A percentile compares a stretch with the other conserved stretches of the same genome.
Conservation (phyloP, 2,888 invertebrate species). For the Holacanthella duospinosa region DNA sequence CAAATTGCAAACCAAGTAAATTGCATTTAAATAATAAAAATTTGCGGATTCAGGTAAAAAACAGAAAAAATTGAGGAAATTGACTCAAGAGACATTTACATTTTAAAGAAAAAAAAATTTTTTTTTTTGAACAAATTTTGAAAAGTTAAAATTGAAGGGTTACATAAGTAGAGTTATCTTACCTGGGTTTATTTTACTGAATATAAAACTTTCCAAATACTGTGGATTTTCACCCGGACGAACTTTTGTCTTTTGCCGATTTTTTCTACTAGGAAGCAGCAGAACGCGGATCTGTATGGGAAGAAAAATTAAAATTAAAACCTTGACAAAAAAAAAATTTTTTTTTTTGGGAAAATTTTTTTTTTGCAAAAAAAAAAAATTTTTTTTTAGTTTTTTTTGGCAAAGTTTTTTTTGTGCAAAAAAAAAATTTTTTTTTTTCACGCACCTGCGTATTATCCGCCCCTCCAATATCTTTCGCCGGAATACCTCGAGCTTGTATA, state of each 20-base stretch:
- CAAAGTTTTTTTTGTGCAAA: background rate
- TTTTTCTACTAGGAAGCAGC: slow-evolving; percentile 80
- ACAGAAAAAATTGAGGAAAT: too few species aligned
- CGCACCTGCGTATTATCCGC: slow-evolving; percentile 61
- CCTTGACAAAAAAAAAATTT: background rate
- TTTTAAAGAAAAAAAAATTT: too few species aligned
- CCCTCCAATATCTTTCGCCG: slow-evolving; percentile 57
- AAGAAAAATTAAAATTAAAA: background rate
- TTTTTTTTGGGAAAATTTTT: background rate
- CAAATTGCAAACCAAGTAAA: too few species aligned
- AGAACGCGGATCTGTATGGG: slow-evolving; percentile 64
- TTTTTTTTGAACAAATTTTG: too few species aligned
- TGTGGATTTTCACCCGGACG: slow-evolving; percentile 81
- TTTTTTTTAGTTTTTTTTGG: too few species aligned
- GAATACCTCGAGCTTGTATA: slow-evolving; percentile 71
- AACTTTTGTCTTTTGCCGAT: slow-evolving; percentile 87
- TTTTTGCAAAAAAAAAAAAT: too few species aligned
- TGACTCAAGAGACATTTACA: too few species aligned
- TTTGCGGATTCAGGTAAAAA: too few species aligned
- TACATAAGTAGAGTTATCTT: too few species aligned
- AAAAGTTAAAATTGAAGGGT: too few species aligned
- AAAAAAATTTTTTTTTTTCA: too few species aligned
- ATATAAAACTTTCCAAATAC: slow-evolving; percentile 83
- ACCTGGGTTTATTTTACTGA: slow-evolving; percentile 82
- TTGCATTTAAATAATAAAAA: too few species aligned